These are phyloP conservation scores for Pelodiscus sinensis DNA, from an alignment of 2,113 vertebrate genomes.

Conservation along the genomic window DNA sequence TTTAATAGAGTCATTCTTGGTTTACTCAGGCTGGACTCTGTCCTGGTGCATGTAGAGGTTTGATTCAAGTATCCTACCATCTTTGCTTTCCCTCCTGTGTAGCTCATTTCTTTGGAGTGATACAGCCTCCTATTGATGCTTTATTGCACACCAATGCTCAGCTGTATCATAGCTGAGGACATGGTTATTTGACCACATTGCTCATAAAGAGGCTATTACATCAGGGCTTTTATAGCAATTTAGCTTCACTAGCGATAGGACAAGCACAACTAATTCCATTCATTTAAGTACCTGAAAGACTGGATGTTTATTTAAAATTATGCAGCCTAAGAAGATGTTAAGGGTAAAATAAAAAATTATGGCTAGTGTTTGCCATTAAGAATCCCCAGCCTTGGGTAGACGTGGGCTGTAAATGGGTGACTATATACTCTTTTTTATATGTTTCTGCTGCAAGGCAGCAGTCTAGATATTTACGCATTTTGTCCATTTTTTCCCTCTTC, in stretches of 20 bases:
- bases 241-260: neutral
- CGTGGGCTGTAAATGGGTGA: neutral
- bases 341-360: neutral
- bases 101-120: neutral
- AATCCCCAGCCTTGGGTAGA: neutral
- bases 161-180: neutral
- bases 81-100: neutral
- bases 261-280: neutral
- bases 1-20: neutral
- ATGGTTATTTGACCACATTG: conserved; percentile 8
- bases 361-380: neutral
- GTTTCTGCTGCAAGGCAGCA: neutral
- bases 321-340: neutral
- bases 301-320: neutral
- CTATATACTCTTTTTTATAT: neutral
- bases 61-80: neutral
- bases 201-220: conserved; percentile 20
- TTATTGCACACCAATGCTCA: conserved; percentile 28
- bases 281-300: neutral
- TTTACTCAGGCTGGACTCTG: neutral
- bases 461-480: neutral
- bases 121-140: conserved; percentile 16
- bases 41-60: neutral
- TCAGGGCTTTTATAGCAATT: conserved; percentile 4
- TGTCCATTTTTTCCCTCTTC: neutral